phyloP scores from a whole-genome alignment of 2,113 vertebrate species.

The Tyto alba region DNA sequence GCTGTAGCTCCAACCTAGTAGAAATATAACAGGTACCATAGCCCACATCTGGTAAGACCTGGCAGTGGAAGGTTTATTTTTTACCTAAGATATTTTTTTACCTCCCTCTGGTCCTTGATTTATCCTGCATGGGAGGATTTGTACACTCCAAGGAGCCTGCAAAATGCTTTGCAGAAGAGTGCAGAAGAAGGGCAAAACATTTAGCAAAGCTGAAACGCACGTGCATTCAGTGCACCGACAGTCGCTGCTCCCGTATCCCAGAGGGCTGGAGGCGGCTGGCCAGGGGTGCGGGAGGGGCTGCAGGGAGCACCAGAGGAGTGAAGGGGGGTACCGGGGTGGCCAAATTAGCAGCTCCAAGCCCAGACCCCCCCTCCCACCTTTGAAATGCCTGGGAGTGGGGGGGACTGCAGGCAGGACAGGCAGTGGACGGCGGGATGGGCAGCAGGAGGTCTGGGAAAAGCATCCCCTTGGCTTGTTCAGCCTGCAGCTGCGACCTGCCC shows the following conservation, averaged over 20 bases:
- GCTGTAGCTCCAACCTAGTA: not conserved
- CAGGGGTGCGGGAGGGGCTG: not conserved
- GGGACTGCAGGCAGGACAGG: not conserved
- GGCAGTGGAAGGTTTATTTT: not conserved
- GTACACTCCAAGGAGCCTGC: not conserved
- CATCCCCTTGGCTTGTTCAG: not conserved
- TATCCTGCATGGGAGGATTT: not conserved
- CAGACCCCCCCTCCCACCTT: not conserved
- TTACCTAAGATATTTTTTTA: conserved; percentile 16
- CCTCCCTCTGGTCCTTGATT: conserved; percentile 13
- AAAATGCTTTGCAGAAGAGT: not conserved
- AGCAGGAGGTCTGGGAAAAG: not conserved
- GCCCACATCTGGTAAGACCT: not conserved
- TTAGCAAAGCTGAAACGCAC: not conserved
- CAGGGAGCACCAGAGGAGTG: not conserved
- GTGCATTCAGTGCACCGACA: accelerated
- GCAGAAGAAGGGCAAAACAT: not conserved
- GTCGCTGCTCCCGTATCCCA: not conserved
- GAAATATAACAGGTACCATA: not conserved
- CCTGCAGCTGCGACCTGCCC: not conserved
- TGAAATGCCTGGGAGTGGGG: not conserved
- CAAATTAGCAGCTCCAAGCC: not conserved
- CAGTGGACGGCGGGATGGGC: accelerated
- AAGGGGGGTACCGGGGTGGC: not conserved
- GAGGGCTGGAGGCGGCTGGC: accelerated